These are phyloP conservation scores for Lophotis ruficrista DNA, from an alignment of 2,113 vertebrate species.

Conservation along the genomic window DNA sequence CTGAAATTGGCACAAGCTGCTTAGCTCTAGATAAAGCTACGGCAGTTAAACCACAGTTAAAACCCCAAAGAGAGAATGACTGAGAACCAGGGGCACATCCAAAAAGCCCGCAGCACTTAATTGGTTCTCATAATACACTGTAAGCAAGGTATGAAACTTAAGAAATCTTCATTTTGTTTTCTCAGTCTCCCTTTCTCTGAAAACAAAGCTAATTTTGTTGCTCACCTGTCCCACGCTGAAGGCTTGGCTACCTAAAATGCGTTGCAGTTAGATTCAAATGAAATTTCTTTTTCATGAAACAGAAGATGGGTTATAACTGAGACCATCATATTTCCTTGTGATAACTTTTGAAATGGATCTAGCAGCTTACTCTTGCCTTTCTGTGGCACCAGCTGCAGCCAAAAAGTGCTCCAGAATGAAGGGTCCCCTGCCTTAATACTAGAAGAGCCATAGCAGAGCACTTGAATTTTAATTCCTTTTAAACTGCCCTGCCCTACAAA, in stretches of 20 bases:
- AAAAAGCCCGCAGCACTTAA: slow-evolving; percentile 20
- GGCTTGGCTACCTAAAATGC: background rate
- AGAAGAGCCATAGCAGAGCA: background rate
- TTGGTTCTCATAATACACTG: background rate
- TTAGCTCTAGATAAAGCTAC: slow-evolving; percentile 29
- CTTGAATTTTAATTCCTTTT: background rate
- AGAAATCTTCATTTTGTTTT: background rate
- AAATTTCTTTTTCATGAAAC: background rate
- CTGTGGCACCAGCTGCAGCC: background rate
- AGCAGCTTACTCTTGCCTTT: background rate
- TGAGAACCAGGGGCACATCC: background rate
- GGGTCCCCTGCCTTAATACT: background rate
- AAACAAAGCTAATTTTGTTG: background rate
- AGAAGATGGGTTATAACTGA: slow-evolving; percentile 1
- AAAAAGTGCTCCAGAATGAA: background rate
- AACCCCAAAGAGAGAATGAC: slow-evolving; percentile 26
- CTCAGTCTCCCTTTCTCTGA: background rate
- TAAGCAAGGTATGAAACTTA: background rate
- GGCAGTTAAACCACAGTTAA: slow-evolving; percentile 50
- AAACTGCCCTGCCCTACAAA: background rate
- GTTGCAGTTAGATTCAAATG: background rate
- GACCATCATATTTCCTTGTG: background rate
- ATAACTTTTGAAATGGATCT: background rate
- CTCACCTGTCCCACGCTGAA: background rate
- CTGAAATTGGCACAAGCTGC: slow-evolving; percentile 47